phyloP scores from a whole-genome alignment of 1,140 invertebrate species.

The Oreohelix idahoensis region DNA sequence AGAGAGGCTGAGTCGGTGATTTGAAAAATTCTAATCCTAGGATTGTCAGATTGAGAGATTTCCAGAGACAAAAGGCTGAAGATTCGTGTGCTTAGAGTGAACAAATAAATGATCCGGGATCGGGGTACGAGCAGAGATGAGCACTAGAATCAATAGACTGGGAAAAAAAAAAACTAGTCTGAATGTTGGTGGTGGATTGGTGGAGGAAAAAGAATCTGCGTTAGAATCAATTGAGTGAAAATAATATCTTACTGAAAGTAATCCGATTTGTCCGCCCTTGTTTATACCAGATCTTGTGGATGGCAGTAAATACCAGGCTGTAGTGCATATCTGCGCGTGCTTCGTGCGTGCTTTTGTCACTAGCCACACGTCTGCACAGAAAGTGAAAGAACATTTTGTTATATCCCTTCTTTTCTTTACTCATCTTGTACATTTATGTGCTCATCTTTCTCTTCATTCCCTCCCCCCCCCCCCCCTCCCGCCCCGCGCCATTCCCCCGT shows the following conservation, averaged over 20 bases:
- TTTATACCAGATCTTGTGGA: neutral
- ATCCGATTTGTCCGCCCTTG: neutral
- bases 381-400: too few species aligned
- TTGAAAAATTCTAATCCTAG: neutral
- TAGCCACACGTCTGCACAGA: too few species aligned
- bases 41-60: neutral
- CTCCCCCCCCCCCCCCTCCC: too few species aligned
- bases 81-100: neutral
- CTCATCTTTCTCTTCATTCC: too few species aligned
- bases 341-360: neutral
- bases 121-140: neutral
- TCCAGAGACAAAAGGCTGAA: neutral
- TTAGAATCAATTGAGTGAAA: conserved; percentile 1
- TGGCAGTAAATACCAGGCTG: neutral
- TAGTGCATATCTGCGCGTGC: neutral
- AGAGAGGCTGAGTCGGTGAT: neutral
- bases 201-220: neutral
- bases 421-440: too few species aligned
- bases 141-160: neutral
- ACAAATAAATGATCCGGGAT: neutral
- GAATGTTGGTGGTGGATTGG: neutral
- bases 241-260: neutral
- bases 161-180: neutral
- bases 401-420: too few species aligned
- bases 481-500: too few species aligned